A percentile compares a stretch with the other conserved stretches of the same genome.
Evolutionary conservation across 2,113 vertebrate genomes (phyloP).

Genomic region (Eulacestoma nigropectus): DNA sequence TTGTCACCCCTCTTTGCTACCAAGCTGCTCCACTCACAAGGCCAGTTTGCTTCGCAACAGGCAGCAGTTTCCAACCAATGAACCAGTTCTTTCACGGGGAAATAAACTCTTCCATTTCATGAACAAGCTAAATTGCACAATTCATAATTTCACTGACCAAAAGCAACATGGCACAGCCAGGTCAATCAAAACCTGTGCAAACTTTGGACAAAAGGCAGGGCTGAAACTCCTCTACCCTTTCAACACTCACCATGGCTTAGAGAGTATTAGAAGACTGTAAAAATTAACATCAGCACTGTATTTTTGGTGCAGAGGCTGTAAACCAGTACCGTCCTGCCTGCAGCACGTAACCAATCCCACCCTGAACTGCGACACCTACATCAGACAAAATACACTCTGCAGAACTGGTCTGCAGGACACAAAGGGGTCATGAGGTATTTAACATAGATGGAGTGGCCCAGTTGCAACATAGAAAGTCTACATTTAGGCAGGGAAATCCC

Average conservation of each 20-base stretch:
- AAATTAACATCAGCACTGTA: not conserved
- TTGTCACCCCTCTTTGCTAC: not conserved
- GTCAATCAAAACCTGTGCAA: not conserved
- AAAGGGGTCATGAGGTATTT: rapidly evolving
- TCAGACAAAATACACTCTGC: not conserved
- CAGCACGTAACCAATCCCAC: not conserved
- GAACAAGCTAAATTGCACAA: not conserved
- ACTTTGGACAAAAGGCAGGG: not conserved
- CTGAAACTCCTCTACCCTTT: not conserved
- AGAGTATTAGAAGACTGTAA: not conserved
- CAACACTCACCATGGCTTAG: not conserved
- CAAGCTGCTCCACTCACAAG: not conserved
- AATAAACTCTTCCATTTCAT: not conserved
- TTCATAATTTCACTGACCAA: not conserved
- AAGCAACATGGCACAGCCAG: not conserved
- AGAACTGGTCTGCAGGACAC: not conserved
- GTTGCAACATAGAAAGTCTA: not conserved
- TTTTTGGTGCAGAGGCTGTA: not conserved
- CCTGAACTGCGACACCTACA: not conserved
- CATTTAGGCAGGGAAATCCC: not conserved
- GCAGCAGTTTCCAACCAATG: not conserved
- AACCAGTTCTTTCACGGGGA: not conserved
- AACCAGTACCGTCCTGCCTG: not conserved
- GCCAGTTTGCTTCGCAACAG: not conserved
- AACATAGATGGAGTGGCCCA: not conserved